Percentiles rank a stretch among this genome's conserved stretches.
Conservation (phyloP, 2,113 vertebrate genomes). For the Cairina moschata region DNA sequence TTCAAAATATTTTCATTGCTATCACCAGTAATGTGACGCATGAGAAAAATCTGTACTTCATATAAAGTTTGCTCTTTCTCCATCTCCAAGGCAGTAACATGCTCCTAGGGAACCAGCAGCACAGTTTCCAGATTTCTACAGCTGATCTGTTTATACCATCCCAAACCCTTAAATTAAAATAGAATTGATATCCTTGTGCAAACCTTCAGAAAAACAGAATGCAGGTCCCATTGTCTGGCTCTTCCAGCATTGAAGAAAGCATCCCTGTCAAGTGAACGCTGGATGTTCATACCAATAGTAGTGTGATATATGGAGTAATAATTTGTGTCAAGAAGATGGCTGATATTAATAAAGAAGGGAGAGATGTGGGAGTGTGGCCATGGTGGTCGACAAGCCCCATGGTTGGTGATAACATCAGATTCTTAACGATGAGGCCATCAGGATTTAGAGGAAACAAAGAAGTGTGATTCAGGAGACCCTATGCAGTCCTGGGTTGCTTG, state of each 20-base stretch:
- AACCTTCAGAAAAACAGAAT: not conserved
- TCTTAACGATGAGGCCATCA: too few species aligned
- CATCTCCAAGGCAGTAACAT: accelerated
- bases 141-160: not conserved
- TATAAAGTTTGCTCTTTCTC: not conserved
- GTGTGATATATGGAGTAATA: too few species aligned
- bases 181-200: not conserved
- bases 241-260: not conserved
- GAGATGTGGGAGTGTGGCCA: too few species aligned
- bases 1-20: not conserved
- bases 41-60: not conserved
- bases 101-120: not conserved
- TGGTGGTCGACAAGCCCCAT: too few species aligned
- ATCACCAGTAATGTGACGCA: not conserved
- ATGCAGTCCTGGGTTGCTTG: too few species aligned
- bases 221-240: not conserved
- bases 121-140: not conserved
- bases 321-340: too few species aligned
- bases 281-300: not conserved
- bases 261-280: not conserved
- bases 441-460: too few species aligned
- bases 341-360: too few species aligned
- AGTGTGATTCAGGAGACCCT: too few species aligned
- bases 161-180: not conserved
- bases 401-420: too few species aligned